phyloP scores from a whole-genome alignment of 2,888 invertebrate genomes.

The Spicauda simplicius region DNA sequence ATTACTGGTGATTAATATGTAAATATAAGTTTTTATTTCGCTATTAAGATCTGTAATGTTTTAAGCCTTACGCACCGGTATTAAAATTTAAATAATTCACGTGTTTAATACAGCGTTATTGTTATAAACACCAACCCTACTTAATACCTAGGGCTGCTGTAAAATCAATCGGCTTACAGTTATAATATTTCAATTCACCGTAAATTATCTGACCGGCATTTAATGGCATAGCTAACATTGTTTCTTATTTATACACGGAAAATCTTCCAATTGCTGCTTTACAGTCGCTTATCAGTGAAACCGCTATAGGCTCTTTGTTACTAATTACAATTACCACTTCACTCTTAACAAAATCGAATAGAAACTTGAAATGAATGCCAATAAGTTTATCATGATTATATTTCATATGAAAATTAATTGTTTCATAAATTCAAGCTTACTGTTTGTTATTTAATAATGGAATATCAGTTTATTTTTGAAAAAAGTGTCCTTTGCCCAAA shows the following conservation, averaged over 20 bases:
- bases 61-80: too few species aligned
- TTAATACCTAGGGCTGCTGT: not conserved
- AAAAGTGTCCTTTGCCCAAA: too few species aligned
- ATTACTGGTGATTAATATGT: too few species aligned
- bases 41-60: too few species aligned
- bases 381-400: not conserved
- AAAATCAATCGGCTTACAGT: conserved; percentile 16
- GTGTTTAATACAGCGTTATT: not conserved
- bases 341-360: not conserved
- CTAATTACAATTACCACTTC: not conserved
- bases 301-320: not conserved
- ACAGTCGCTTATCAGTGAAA: not conserved
- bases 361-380: not conserved
- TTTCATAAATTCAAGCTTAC: too few species aligned
- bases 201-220: conserved; percentile 9
- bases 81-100: not conserved
- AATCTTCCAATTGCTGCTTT: not conserved
- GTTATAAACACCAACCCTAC: not conserved
- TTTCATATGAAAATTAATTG: too few species aligned
- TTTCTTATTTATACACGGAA: conserved; percentile 12
- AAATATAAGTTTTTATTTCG: too few species aligned
- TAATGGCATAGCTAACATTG: not conserved
- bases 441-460: too few species aligned
- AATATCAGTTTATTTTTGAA: too few species aligned
- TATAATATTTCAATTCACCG: conserved; percentile 25